A percentile compares a stretch with the other conserved stretches of the same genome.
These are phyloP conservation scores for Conus canariensis DNA, from an alignment of 2,888 invertebrate genomes.

Conservation along the genomic window DNA sequence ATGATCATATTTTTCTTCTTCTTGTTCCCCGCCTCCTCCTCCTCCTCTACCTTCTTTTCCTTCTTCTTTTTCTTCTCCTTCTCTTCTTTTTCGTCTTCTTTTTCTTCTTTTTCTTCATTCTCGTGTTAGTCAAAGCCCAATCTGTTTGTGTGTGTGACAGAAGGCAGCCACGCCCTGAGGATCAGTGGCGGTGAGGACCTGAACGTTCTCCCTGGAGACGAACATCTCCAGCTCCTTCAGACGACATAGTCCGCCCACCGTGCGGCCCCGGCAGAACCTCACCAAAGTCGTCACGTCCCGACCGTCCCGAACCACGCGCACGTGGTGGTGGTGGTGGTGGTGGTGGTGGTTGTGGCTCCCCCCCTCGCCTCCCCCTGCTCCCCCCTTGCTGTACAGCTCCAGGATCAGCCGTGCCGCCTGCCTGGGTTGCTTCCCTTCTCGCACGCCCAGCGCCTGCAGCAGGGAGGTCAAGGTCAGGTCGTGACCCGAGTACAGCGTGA, in stretches of 20 bases:
- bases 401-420: constrained; percentile 93
- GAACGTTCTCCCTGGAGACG: constrained; percentile 92
- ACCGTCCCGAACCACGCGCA: constrained; percentile 91
- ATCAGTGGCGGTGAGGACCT: constrained; percentile 81
- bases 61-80: too few species aligned
- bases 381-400: constrained; percentile 86
- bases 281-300: constrained; percentile 90
- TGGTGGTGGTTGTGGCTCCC: too few species aligned
- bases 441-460: constrained; percentile 88
- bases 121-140: too few species aligned
- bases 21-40: too few species aligned
- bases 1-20: too few species aligned
- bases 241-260: constrained; percentile 83
- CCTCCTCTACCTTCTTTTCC: too few species aligned
- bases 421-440: constrained; percentile 84
- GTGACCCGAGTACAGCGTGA: constrained; percentile 93
- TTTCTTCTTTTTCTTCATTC: too few species aligned
- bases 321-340: constrained; percentile 80
- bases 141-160: not conserved
- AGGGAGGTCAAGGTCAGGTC: constrained; percentile 93
- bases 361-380: constrained; percentile 2
- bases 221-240: constrained; percentile 93
- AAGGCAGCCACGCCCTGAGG: not conserved
- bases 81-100: too few species aligned
- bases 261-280: constrained; percentile 85